Evolutionary conservation across 2,888 invertebrate species (phyloP).

Genomic region (Cheiracanthium punctorium): DNA sequence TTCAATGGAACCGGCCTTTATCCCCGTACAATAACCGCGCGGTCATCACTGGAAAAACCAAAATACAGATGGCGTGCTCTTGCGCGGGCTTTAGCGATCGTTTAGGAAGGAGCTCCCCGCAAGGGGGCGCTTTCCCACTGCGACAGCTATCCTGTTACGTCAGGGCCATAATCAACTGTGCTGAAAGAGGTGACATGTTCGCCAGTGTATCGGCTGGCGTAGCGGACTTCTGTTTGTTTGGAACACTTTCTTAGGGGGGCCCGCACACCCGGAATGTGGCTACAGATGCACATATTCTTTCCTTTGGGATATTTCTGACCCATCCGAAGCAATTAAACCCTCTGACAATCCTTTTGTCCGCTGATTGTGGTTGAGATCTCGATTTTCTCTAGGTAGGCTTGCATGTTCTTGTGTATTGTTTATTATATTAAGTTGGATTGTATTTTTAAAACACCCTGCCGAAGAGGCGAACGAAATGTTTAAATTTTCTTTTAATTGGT

Average conservation of each 20-base stretch:
- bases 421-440: too few relatives aligned
- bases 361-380: too few relatives aligned
- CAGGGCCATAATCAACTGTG: neutral
- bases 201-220: neutral
- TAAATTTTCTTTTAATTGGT: too few relatives aligned
- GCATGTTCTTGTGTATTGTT: too few relatives aligned
- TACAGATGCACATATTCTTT: too few relatives aligned
- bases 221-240: neutral
- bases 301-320: too few relatives aligned
- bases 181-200: slow-evolving; percentile 1
- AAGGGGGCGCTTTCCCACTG: neutral
- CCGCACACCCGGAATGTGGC: too few relatives aligned
- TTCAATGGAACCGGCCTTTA: neutral
- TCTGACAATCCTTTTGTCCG: too few relatives aligned
- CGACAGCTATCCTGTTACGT: slow-evolving; percentile 11
- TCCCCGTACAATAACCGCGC: neutral
- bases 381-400: too few relatives aligned
- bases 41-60: neutral
- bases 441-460: too few relatives aligned
- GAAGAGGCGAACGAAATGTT: too few relatives aligned
- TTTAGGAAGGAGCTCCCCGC: neutral
- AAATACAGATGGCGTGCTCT: neutral
- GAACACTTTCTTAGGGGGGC: neutral
- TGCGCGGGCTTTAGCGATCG: neutral
- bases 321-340: too few relatives aligned